These are phyloP conservation scores for Bufo gargarizans DNA, from an alignment of 2,113 vertebrate species.

Conservation along the genomic window DNA sequence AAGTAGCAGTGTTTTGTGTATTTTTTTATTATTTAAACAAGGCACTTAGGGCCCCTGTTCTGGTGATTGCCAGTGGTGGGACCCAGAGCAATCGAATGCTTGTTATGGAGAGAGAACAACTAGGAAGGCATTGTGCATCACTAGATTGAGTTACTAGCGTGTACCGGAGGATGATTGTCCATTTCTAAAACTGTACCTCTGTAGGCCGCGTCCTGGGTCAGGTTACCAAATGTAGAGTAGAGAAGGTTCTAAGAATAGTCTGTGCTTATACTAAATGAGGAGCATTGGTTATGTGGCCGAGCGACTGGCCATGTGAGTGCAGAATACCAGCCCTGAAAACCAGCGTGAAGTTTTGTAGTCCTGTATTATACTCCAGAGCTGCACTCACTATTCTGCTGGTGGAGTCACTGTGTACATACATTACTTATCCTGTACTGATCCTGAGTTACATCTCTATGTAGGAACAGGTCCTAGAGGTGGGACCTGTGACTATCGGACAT, in stretches of 20 bases:
- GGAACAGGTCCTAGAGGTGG: no score
- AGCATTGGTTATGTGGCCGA: not conserved
- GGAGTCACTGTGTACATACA: no score
- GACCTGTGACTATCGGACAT: no score
- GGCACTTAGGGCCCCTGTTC: no score
- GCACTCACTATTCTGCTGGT: no score
- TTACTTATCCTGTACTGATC: no score
- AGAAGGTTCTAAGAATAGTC: constrained; percentile 20
- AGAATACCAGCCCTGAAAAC: not conserved
- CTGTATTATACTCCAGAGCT: not conserved
- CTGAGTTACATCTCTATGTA: no score
- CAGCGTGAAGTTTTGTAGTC: not conserved
- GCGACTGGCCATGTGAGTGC: not conserved
- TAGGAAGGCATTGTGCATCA: not conserved
- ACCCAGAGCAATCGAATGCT: no score
- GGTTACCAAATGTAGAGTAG: constrained; percentile 28
- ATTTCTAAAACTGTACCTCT: constrained; percentile 37
- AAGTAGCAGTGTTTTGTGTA: no score
- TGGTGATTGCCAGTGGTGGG: no score
- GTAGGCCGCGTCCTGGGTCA: not conserved
- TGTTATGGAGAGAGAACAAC: no score
- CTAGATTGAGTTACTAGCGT: not conserved
- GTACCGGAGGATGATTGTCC: not conserved
- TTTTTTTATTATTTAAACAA: no score
- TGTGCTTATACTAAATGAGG: not conserved